Evolutionary conservation across 1,140 invertebrate genomes (phyloP).

Genomic region (Calliphora vicina): DNA sequence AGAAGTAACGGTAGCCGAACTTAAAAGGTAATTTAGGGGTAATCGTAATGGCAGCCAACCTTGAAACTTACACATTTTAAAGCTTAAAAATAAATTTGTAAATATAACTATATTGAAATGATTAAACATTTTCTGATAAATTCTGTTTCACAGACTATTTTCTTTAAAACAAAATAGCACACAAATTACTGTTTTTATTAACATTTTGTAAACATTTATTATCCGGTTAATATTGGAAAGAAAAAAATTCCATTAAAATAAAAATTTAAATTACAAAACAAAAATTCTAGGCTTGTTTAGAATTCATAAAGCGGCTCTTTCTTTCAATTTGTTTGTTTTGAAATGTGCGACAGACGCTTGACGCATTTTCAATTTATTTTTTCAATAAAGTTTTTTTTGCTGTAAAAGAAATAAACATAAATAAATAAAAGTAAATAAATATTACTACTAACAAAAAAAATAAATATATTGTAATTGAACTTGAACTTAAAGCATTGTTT

Average conservation of each 20-base stretch:
- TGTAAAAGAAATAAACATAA: background rate
- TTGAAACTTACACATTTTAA: too few relatives aligned
- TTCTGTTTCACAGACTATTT: too few relatives aligned
- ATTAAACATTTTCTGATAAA: too few relatives aligned
- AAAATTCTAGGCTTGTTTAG: background rate
- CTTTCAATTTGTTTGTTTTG: background rate
- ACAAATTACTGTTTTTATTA: too few relatives aligned
- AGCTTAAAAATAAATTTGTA: too few relatives aligned
- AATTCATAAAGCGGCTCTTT: constrained; percentile 1
- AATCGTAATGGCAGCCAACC: too few relatives aligned
- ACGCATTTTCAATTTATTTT: background rate
- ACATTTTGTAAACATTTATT: background rate
- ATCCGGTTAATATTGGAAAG: background rate
- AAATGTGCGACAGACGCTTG: background rate
- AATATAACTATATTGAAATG: too few relatives aligned
- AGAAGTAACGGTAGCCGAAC: too few relatives aligned
- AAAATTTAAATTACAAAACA: background rate
- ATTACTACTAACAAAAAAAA: background rate
- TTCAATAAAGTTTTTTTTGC: background rate
- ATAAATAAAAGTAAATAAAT: background rate
- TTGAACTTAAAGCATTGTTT: background rate
- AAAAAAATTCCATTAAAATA: background rate
- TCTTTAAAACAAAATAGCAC: too few relatives aligned
- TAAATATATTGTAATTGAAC: background rate
- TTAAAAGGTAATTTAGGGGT: too few relatives aligned